Base-by-base conservation (phyloP, 2,888 invertebrate genomes). In the Ophioninae sp. region DNA sequence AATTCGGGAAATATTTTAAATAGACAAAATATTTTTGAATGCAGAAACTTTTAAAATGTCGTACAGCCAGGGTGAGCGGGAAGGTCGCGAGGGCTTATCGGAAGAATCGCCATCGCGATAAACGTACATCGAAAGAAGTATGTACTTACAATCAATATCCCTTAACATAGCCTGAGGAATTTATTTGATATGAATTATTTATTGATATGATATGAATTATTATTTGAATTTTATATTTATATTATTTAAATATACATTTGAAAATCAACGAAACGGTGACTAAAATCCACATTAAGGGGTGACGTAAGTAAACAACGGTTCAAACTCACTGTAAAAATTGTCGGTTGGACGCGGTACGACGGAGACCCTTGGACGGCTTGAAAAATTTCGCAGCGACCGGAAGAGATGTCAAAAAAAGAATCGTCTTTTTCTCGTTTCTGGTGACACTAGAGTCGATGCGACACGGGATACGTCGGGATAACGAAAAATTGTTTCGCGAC, bases 281-380 rank as follows among this genome's bases (percentile, higher is more conserved):
- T 23, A 58, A 69, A 61, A 39, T 61, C 61, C 23, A 8, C 56
- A 39, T 51, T 39, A 74, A 10, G 20, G 20, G 17, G n/a, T 44
- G 77, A 9, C 6, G 7, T 10, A 2, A 39, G 67, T 7, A 65
- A 76, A 81, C 74, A 68, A 79, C 81, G 81, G 81, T 76, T 81
- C 79, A 75, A 74, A 81, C 84, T 84, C 79, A 81, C 84, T 79
- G 79, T 30, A 79, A 84, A 81, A 81, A 79, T 76, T 64, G 84
- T 81, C 75, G 76, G 81, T 81, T 67, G 81, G 81, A 84, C 79
- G 84, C 81, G 75, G 79, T 72, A 61, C 10, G 41, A 63, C 73
- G 79, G 79, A 30, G 81, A 63, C 77, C 79, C 67, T n/a, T 64
- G 30, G 13, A 65, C 13, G 51, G 78, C 79, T 63, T 75, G 79